Evolutionary conservation across 2,888 invertebrate genomes (phyloP), one percentile per base, ranked within the genome.

Genomic region (Chironomus tentans): DNA sequence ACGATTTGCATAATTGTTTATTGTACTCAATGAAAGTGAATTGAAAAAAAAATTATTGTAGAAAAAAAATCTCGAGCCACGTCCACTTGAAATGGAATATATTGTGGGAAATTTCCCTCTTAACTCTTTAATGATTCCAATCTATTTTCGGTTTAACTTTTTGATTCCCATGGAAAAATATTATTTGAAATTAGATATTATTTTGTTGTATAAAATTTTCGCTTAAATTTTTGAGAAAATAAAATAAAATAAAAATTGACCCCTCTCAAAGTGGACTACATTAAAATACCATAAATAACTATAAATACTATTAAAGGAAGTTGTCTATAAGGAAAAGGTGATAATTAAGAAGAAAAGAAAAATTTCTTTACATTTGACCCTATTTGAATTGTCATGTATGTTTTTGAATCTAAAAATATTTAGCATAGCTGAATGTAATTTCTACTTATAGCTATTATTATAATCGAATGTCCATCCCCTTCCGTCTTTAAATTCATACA

Each of bases 1-100:
- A 62, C 62, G 62, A 75, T 75, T 75, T 75, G 62, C 73, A 73
- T 73, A 73, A 71, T 48, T 50, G 24, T 71, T 56, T 70, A 70
- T n/a, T 50, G 18, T 71, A 21, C 61, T 21, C 13, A 28, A n/a
- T 28, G 50, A n/a, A 47, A 7, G 46, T 18, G 38, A 47, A 7
- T 22, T 47, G 28, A 72, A 56, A 56, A 18, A 4, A 56, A 56
- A 56, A n/a, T n/a, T 50, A 28, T 56, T 15, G 56, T 50, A 15
- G n/a, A 7, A 15, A 18, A 56, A 56, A 56, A 56, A 15, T 56
- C 56, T 56, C 38, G 38, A 38, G 38, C 10, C 10, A 38, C 38
- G 38, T 38, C 38, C 38, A 38, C 38, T 38, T 38, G 38, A 38
- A 56, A 56, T 56, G 50, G n/a, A 56, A 56, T 56, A 18, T 38